Conservation (phyloP, 1,140 invertebrate species). For the Probaryconus sp. region DNA sequence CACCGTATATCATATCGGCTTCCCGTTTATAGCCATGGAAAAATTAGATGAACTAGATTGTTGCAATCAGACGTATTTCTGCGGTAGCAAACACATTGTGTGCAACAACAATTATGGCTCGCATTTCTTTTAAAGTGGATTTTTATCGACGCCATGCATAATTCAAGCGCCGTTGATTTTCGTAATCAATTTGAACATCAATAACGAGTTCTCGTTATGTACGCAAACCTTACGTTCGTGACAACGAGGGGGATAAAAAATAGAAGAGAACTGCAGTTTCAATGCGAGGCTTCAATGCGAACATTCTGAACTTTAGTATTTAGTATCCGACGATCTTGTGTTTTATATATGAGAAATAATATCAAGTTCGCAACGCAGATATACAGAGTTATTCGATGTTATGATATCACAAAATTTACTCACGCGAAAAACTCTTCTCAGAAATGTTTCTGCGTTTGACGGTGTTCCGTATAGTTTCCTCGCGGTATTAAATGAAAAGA, state of each 20-base stretch:
- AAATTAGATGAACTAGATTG: too few species aligned
- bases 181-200: conserved; percentile 24
- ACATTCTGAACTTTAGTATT: too few species aligned
- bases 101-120: not conserved
- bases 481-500: conserved; percentile 5
- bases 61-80: too few species aligned
- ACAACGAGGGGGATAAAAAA: conserved; percentile 18
- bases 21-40: too few species aligned
- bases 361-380: not conserved
- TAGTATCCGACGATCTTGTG: conserved; percentile 8
- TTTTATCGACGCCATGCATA: conserved; percentile 16
- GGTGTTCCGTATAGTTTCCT: not conserved
- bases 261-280: conserved; percentile 1
- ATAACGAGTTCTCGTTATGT: conserved; percentile 21
- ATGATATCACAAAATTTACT: not conserved
- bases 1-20: too few species aligned
- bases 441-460: conserved; percentile 14
- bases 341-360: conserved; percentile 18
- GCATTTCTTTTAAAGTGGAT: conserved; percentile 6
- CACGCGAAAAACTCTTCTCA: conserved; percentile 22
- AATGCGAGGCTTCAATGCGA: too few species aligned
- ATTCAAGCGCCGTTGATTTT: conserved; percentile 20
- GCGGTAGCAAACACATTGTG: too few species aligned
- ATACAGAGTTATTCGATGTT: conserved; percentile 8
- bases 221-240: conserved; percentile 7